Percentiles rank a stretch among this genome's conserved stretches.
phyloP scores from a whole-genome alignment of 1,140 invertebrate species.

The Lordiphosa clarofinis region DNA sequence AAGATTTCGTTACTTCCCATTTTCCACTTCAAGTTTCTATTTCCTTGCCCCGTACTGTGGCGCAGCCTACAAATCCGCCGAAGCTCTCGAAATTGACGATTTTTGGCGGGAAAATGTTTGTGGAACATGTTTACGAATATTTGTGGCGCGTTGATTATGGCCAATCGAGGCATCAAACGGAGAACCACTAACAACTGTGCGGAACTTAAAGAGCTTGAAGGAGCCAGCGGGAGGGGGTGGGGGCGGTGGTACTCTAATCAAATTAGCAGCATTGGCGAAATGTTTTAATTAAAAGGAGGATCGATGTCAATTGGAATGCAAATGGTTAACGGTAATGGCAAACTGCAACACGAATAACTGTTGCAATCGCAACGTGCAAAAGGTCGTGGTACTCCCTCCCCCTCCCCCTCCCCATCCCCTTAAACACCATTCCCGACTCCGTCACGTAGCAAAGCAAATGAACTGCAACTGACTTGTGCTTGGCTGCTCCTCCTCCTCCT shows the following conservation, averaged over 20 bases:
- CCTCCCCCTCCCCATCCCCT: too few relatives aligned
- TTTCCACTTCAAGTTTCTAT: too few relatives aligned
- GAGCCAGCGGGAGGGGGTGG: neutral
- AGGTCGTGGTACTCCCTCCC: conserved; percentile 4
- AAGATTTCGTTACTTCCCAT: too few relatives aligned
- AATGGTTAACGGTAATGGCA: conserved; percentile 2
- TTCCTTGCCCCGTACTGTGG: too few relatives aligned
- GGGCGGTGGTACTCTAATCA: conserved; percentile 42
- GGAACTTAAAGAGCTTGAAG: neutral
- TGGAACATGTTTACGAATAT: conserved; percentile 28
- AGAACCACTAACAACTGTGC: too few relatives aligned
- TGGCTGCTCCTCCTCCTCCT: conserved; percentile 1
- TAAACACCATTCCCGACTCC: conserved; percentile 13
- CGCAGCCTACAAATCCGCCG: too few relatives aligned
- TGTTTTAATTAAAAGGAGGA: conserved; percentile 42
- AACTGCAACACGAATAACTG: conserved; percentile 12
- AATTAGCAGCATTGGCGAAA: conserved; percentile 48
- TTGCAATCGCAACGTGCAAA: conserved; percentile 29
- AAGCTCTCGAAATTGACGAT: neutral
- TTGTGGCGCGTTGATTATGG: conserved; percentile 29
- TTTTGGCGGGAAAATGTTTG: conserved; percentile 33
- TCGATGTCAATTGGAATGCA: conserved; percentile 6
- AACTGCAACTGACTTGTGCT: conserved; percentile 45
- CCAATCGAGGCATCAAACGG: too few relatives aligned
- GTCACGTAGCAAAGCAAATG: conserved; percentile 46